A percentile compares a stretch with the other conserved stretches of the same genome.
Conservation (phyloP, 2,888 invertebrate genomes). For the Cerceris rybyensis region DNA sequence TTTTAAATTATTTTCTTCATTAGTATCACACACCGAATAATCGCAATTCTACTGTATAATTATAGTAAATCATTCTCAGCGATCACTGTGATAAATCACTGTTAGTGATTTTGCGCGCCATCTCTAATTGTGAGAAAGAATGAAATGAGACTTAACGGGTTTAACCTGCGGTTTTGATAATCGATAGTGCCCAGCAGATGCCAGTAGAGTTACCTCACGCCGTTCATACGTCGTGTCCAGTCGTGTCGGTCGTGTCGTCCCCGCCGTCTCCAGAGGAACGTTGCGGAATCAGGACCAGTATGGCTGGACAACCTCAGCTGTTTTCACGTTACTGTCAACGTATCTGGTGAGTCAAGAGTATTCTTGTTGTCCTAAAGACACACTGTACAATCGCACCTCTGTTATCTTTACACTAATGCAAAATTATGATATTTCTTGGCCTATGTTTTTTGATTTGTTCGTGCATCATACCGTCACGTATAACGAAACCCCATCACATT, state of each 20-base stretch:
- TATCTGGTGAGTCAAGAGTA: slow-evolving; percentile 76
- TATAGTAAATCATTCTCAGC: too few relatives aligned
- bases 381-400: slow-evolving; percentile 11
- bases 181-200: slow-evolving; percentile 44
- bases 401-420: slow-evolving; percentile 16
- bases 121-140: slow-evolving; percentile 17
- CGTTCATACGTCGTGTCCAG: slow-evolving; percentile 38
- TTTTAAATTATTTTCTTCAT: too few relatives aligned
- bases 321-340: slow-evolving; percentile 72
- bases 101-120: too few relatives aligned
- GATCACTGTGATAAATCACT: too few relatives aligned
- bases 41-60: too few relatives aligned
- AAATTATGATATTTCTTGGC: background rate
- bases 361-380: slow-evolving; percentile 39
- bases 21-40: too few relatives aligned
- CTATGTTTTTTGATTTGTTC: background rate
- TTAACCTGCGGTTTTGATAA: too few relatives aligned
- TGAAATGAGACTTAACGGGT: slow-evolving; percentile 20
- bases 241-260: slow-evolving; percentile 49
- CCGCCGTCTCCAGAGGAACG: slow-evolving; percentile 58
- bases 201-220: slow-evolving; percentile 47
- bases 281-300: slow-evolving; percentile 71
- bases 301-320: slow-evolving; percentile 77
- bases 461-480: background rate
- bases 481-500: background rate